Base-by-base conservation (phyloP, 2,888 invertebrate species). In the Pasiphila rectangulata region DNA sequence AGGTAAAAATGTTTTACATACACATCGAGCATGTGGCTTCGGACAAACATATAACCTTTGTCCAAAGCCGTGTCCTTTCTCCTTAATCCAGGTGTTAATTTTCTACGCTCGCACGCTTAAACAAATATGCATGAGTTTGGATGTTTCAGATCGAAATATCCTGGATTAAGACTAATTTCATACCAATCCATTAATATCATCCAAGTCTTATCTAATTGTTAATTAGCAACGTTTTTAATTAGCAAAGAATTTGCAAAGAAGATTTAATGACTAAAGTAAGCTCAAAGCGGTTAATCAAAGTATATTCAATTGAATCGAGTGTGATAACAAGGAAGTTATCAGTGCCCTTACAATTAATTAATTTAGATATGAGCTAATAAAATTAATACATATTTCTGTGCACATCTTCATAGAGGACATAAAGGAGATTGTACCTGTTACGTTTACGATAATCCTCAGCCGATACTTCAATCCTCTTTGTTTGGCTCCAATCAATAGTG, bases 361-460 rank as follows among this genome's bases (percentile, higher is more conserved):
- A 7, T 13, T 12, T 19, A 39, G 38, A 48, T 34, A 21, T 39
- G 39, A 41, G 38, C 48, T 5, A 56, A 61, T 50, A 59, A 54
- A 48, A 57, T 54, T 53, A 51, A 59, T 59, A 55, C 5, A 32
- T 36, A 57, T 62, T 52, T 56, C 39, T 51, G 40, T 49, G 57
- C 53, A 63, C 53, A 51, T 57, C 52, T 60, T 63, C 65, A 64
- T 71, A 63, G n/a, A n/a, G n/a, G n/a, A n/a, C n/a, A n/a, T n/a
- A 69, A 73, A 68, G 67, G 62, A 72, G 59, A 65, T 59, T 63
- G 58, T 64, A 67, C 66, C 65, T 69, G 69, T 63, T 67, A 60
- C 61, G 58, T 65, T 68, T 65, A 69, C 63, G 65, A 66, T 62
- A 66, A 66, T 66, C 67, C 59, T 56, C 54, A 56, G 60, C 61